Conservation (phyloP, 2,113 vertebrate species). For the Megaleporinus macrocephalus region DNA sequence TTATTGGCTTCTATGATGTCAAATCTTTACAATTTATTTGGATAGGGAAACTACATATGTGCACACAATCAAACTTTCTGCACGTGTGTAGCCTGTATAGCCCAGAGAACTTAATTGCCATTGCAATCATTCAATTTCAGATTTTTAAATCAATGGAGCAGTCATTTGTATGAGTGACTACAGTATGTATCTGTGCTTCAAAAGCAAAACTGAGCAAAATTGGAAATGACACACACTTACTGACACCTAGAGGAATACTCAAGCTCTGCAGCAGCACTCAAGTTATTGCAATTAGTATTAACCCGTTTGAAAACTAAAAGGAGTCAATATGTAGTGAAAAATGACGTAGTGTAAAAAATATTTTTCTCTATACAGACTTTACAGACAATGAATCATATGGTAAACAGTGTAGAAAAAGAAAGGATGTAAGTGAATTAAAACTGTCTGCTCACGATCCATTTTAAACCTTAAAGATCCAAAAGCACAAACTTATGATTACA, state of each 20-base stretch:
- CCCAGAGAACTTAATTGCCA: too few species aligned
- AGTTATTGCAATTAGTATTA: neutral
- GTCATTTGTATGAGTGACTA: too few species aligned
- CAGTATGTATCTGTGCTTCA: neutral
- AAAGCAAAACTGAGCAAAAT: neutral
- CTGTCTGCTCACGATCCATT: neutral
- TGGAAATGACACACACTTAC: conserved; percentile 17
- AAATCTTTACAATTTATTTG: too few species aligned
- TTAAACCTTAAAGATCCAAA: neutral
- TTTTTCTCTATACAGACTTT: neutral
- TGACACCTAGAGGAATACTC: conserved; percentile 41
- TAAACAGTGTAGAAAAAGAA: neutral
- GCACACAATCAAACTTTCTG: too few species aligned
- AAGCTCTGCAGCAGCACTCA: neutral
- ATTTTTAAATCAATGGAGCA: too few species aligned
- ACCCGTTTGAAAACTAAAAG: too few species aligned
- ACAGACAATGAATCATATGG: neutral
- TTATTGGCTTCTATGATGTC: too few species aligned
- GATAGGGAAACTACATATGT: too few species aligned
- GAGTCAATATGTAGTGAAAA: too few species aligned
- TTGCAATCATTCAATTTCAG: too few species aligned
- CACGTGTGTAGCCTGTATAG: too few species aligned
- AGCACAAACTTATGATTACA: neutral
- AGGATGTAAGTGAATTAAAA: neutral
- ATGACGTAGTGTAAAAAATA: neutral